Base-by-base conservation (phyloP, 2,888 invertebrate genomes). In the Belgica antarctica region DNA sequence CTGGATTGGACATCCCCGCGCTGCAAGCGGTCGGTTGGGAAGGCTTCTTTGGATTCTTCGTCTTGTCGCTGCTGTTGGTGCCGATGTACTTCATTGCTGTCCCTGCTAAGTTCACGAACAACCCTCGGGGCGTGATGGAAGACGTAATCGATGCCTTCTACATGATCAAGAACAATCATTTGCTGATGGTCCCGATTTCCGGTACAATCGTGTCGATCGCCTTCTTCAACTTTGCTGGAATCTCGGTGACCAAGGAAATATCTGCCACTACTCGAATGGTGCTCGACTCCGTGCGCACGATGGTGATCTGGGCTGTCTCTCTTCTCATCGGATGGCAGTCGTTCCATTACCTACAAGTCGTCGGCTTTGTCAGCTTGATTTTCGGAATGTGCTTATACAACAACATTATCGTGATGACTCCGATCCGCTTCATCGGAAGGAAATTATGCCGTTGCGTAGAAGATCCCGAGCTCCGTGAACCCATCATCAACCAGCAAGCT, bases 221-320 rank as follows among this genome's bases (percentile, higher is more conserved):
- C 0, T 90, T 95, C 81, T 96, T 96, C 82, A 95, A 94, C 79
- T 96, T 92, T 79, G 88, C 93, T 73, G 94, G 94, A 8, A 87
- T 96, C 72, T 91, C 90, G 76, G 91, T 97, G 2, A 94, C 95
- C 0, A 96, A 96, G 81, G 93, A 95, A 78, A 85, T 95, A 75
- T 95, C 92, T 1, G 95, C 96, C 1, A 94, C 94, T 0, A 92
- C 93, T 1, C 83, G 95, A 72, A 91, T 94, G 89, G 89, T 96
- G 10, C 82, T 95, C 61, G 95, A 96, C 77, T 90, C 90, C 66
- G 83, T 92, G n/a, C 82, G 96, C 73, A 94, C 94, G 0, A 82
- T 96, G 59, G 85, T 95, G n/a, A 91, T 96, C 75, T 98, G 96
- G 96, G 81, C 85, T 71, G 85, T 92, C 68, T 89, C 91, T 0